Evolutionary conservation across 2,113 vertebrate species (phyloP).

Genomic region (Pao palembangensis): DNA sequence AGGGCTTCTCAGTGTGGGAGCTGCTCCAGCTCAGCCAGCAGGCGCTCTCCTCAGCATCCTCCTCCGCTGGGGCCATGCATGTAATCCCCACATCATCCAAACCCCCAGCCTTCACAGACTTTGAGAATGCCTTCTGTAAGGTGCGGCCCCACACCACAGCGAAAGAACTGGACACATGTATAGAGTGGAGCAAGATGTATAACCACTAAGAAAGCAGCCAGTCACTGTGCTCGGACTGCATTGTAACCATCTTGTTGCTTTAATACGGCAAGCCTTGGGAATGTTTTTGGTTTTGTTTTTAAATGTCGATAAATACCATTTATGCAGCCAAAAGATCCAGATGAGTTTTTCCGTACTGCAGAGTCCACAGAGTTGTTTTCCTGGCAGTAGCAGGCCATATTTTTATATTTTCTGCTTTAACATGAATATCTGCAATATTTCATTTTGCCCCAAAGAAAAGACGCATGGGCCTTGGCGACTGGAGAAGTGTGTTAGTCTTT

Average conservation of each 20-base stretch:
- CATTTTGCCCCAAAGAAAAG: slow-evolving; percentile 78
- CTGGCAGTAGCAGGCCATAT: slow-evolving; percentile 66
- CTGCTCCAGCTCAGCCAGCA: slow-evolving; percentile 89
- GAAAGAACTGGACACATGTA: slow-evolving; percentile 89
- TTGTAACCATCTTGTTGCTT: slow-evolving; percentile 42
- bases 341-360: slow-evolving; percentile 46
- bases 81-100: slow-evolving; percentile 74
- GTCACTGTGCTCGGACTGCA: slow-evolving; percentile 58
- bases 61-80: slow-evolving; percentile 57
- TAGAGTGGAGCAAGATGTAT: slow-evolving; percentile 94
- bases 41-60: slow-evolving; percentile 72
- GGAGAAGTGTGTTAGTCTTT: slow-evolving; percentile 46
- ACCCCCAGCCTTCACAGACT: slow-evolving; percentile 84
- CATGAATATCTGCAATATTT: slow-evolving; percentile 78
- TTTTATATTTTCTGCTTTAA: slow-evolving; percentile 61
- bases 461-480: slow-evolving; percentile 56
- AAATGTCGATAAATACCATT: slow-evolving; percentile 57
- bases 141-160: slow-evolving; percentile 81
- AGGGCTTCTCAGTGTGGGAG: slow-evolving; percentile 86
- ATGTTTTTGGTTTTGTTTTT: slow-evolving; percentile 58
- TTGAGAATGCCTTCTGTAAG: slow-evolving; percentile 90
- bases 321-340: slow-evolving; percentile 74
- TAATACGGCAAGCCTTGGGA: slow-evolving; percentile 51
- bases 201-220: slow-evolving; percentile 74
- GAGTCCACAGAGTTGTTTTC: slow-evolving; percentile 67